These are phyloP conservation scores for Lathamus discolor DNA, from an alignment of 2,113 vertebrate species.

Conservation along the genomic window DNA sequence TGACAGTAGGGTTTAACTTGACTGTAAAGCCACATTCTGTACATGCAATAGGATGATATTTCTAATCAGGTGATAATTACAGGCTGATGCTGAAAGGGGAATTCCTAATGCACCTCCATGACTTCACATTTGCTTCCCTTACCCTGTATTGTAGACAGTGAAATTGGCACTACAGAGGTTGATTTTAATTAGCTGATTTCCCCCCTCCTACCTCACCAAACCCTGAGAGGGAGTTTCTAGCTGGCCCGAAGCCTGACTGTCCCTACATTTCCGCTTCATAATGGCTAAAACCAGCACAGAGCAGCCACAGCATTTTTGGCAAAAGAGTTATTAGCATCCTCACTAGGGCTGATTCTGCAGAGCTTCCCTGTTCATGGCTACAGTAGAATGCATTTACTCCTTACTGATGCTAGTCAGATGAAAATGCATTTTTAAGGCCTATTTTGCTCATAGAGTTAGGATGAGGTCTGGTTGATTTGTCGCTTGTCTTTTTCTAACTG, in stretches of 20 bases:
- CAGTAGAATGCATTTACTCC: neutral
- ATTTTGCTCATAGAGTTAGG: neutral
- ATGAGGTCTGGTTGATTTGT: neutral
- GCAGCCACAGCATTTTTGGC: neutral
- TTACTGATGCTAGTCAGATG: neutral
- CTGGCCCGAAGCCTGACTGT: neutral
- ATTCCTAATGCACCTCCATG: neutral
- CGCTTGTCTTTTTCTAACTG: neutral
- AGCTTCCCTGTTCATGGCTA: neutral
- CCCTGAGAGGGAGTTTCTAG: neutral
- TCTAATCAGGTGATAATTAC: neutral
- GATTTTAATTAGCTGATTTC: neutral
- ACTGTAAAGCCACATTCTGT: neutral
- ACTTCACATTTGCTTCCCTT: neutral
- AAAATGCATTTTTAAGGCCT: neutral
- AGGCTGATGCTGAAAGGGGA: neutral
- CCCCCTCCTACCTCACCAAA: neutral
- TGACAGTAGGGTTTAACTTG: neutral
- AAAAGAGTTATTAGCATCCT: neutral
- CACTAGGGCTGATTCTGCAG: neutral
- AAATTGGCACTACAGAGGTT: neutral
- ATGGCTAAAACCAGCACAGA: neutral
- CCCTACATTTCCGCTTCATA: neutral
- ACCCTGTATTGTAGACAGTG: neutral
- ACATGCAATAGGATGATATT: neutral